phyloP scores from a whole-genome alignment of 2,888 invertebrate genomes.

The Proisotoma minuta region DNA sequence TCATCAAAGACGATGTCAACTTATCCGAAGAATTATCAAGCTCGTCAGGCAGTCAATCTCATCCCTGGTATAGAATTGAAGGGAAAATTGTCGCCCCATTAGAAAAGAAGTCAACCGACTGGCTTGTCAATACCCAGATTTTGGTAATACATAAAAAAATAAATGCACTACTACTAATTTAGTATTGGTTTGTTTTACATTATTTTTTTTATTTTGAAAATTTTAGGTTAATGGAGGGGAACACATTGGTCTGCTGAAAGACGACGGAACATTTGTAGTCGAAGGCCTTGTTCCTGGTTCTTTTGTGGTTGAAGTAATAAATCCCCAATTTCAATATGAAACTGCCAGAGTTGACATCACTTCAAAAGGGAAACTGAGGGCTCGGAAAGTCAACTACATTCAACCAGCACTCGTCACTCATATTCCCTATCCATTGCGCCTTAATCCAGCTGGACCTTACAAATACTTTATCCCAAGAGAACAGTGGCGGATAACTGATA shows the following conservation, averaged over 20 bases:
- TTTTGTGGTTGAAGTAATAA: constrained; percentile 85
- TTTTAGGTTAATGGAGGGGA: constrained; percentile 76
- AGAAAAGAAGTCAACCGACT: constrained; percentile 52
- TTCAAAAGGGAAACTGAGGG: constrained; percentile 92
- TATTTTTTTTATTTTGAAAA: too few species aligned
- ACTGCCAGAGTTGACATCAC: constrained; percentile 94
- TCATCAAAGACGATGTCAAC: too few species aligned
- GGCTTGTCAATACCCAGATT: constrained; percentile 72
- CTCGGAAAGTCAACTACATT: constrained; percentile 66
- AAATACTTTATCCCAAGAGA: constrained; percentile 90
- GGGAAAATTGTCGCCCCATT: constrained; percentile 39
- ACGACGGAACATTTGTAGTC: constrained; percentile 85
- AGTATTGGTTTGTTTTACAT: too few species aligned
- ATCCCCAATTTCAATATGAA: constrained; percentile 89
- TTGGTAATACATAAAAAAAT: too few species aligned
- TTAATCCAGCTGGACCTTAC: constrained; percentile 75
- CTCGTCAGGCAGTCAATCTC: not conserved
- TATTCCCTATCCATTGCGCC: constrained; percentile 84
- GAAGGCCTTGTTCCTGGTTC: constrained; percentile 86
- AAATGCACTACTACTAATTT: too few species aligned
- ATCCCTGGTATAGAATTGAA: constrained; percentile 39
- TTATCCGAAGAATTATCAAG: too few species aligned
- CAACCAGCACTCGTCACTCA: constrained; percentile 56
- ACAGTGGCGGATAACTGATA: constrained; percentile 94
- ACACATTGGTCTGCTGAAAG: constrained; percentile 78